These are phyloP conservation scores for Rhegmatorhina hoffmannsi DNA, from an alignment of 2,113 vertebrate genomes.

Conservation along the genomic window DNA sequence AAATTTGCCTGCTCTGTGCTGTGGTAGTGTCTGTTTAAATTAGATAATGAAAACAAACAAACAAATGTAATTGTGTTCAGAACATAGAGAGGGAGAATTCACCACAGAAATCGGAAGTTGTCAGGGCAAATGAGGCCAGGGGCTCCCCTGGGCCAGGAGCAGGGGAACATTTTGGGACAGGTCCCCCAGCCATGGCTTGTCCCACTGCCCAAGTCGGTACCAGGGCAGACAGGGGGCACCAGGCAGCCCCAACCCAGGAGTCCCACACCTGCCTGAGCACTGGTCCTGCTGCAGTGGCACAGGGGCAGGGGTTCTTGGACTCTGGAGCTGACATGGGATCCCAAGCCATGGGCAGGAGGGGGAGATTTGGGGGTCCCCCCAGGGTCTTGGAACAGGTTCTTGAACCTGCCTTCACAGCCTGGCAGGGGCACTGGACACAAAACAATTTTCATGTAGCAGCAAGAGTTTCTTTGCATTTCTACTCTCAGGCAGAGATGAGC, in stretches of 20 bases:
- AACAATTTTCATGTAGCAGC: fast-evolving
- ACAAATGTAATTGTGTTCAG: not conserved
- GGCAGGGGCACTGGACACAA: not conserved
- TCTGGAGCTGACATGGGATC: fast-evolving
- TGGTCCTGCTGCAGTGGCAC: fast-evolving
- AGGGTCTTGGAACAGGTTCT: not conserved
- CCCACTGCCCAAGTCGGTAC: not conserved
- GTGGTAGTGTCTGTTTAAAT: not conserved
- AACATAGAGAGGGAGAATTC: not conserved
- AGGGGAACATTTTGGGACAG: not conserved
- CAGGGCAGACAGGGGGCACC: not conserved
- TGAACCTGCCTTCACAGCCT: not conserved
- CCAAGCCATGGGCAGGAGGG: fast-evolving
- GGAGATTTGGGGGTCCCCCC: not conserved
- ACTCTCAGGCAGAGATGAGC: fast-evolving
- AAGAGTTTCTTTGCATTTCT: not conserved
- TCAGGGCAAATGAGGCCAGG: not conserved
- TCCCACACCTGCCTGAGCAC: too few relatives aligned
- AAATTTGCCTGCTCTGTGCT: not conserved
- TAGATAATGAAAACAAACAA: not conserved
- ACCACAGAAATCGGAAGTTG: not conserved
- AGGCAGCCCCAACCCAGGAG: not conserved
- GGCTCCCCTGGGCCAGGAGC: fast-evolving
- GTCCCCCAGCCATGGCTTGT: too few relatives aligned
- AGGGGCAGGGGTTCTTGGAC: fast-evolving